Conservation (phyloP, 2,113 vertebrate genomes). For the Pseudorhombus dupliciocellatus region DNA sequence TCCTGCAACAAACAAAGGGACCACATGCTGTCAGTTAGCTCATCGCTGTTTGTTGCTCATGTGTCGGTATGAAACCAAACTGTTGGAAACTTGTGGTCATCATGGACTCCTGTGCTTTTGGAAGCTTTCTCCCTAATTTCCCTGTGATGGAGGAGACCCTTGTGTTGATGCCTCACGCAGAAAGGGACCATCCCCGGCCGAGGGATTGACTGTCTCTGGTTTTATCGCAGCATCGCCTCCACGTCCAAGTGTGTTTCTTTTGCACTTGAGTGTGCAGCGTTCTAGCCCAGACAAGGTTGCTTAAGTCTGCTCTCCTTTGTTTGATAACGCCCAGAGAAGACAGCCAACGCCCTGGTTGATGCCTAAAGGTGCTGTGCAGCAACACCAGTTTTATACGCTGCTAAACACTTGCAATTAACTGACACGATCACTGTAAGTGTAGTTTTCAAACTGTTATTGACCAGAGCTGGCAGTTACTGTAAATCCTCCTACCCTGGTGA, state of each 20-base stretch:
- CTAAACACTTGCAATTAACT: slow-evolving; percentile 42
- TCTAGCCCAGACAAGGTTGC: slow-evolving; percentile 51
- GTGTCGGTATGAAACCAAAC: slow-evolving; percentile 18
- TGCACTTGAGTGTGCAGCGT: slow-evolving; percentile 1
- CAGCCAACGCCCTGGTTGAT: slow-evolving; percentile 71
- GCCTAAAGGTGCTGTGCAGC: slow-evolving; percentile 57
- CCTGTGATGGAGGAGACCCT: background rate
- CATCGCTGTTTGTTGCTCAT: slow-evolving; percentile 29
- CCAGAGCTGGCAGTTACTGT: slow-evolving; percentile 21
- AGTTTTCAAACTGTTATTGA: slow-evolving; percentile 17
- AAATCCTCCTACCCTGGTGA: background rate
- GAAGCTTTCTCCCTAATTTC: background rate
- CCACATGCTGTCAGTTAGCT: slow-evolving; percentile 57
- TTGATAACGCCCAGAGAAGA: slow-evolving; percentile 61
- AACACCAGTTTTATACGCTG: slow-evolving; percentile 50
- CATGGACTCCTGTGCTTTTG: background rate
- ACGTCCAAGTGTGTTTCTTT: slow-evolving; percentile 9
- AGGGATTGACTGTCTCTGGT: slow-evolving; percentile 5
- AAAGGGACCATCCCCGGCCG: background rate
- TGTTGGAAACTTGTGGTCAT: slow-evolving; percentile 20
- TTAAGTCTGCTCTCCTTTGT: slow-evolving; percentile 67
- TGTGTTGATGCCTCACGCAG: background rate
- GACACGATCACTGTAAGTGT: background rate
- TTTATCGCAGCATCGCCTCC: slow-evolving; percentile 17
- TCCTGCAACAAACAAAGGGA: slow-evolving; percentile 49